Percentiles rank a stretch among this genome's conserved stretches.
Conservation (phyloP, 2,888 invertebrate genomes). For the Eilema sororculum region DNA sequence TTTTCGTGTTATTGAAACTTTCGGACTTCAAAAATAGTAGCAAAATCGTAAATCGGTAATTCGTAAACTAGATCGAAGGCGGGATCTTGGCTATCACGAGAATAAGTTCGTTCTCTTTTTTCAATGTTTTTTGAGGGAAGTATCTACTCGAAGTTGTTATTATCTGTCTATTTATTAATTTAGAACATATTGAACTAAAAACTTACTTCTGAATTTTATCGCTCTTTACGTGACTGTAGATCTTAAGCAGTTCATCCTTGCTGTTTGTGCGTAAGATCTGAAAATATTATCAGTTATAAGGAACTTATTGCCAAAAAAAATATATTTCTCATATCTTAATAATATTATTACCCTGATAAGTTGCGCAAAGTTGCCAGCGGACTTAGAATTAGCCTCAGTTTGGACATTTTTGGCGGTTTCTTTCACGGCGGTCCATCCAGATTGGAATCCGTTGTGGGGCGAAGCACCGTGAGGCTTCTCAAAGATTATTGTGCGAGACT, state of each 20-base stretch:
- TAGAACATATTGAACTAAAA: background rate
- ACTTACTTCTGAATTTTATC: constrained; percentile 87
- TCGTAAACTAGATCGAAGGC: no score
- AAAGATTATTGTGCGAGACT: constrained; percentile 89
- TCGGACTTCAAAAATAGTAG: no score
- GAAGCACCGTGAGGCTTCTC: constrained; percentile 89
- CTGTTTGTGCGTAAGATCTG: constrained; percentile 89
- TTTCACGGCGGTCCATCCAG: constrained; percentile 87
- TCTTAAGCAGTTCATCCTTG: constrained; percentile 90
- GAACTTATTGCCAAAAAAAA: background rate
- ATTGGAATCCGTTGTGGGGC: constrained; percentile 83
- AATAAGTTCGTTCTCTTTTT: no score
- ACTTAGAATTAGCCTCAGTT: constrained; percentile 88
- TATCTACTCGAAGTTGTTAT: no score
- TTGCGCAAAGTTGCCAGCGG: constrained; percentile 89
- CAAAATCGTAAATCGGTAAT: no score
- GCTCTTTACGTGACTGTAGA: constrained; percentile 89
- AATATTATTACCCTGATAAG: constrained; percentile 86
- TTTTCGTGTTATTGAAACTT: no score
- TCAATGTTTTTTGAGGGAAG: no score
- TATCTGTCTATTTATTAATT: no score
- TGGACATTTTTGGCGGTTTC: constrained; percentile 88
- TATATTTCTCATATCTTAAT: background rate
- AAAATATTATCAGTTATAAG: constrained; percentile 56
- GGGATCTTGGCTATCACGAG: no score